Evolutionary conservation across 2,797 vertebrate species (phyloP).

Genomic region (Knipowitschia caucasica): DNA sequence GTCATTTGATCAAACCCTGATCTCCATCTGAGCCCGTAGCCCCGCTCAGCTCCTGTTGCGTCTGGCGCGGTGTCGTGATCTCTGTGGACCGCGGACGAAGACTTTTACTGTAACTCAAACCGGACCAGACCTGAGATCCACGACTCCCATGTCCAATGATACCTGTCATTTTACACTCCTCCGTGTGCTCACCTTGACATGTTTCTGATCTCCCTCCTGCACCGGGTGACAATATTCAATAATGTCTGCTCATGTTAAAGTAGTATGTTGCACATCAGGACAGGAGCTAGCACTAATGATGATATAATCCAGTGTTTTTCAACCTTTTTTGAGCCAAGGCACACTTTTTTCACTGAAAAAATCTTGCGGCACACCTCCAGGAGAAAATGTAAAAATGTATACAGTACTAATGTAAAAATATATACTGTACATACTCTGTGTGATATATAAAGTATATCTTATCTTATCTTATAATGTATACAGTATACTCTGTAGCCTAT

Average conservation of each 20-base stretch:
- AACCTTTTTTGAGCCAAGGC: too few species aligned
- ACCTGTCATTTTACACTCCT: conserved; percentile 1
- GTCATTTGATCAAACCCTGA: conserved; percentile 36
- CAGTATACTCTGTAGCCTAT: too few species aligned
- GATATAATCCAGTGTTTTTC: too few species aligned
- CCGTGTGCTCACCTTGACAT: not conserved
- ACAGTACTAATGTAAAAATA: too few species aligned
- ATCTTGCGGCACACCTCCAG: too few species aligned
- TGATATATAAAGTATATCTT: too few species aligned
- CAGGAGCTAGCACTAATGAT: too few species aligned
- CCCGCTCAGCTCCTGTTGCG: conserved; percentile 30
- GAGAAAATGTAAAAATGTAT: too few species aligned
- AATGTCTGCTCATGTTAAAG: not conserved
- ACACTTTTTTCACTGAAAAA: too few species aligned
- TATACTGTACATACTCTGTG: too few species aligned
- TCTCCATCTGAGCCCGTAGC: conserved; percentile 29
- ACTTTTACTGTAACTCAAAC: conserved; percentile 11
- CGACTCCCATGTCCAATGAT: conserved; percentile 3
- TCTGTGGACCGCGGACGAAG: conserved; percentile 8
- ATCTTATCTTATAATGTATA: too few species aligned
- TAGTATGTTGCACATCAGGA: too few species aligned
- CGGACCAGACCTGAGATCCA: not conserved
- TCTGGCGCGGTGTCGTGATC: conserved; percentile 26
- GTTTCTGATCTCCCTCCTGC: not conserved
- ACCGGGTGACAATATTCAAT: not conserved